These are phyloP conservation scores for Anodontia alba DNA, from an alignment of 2,888 invertebrate species.

Conservation along the genomic window DNA sequence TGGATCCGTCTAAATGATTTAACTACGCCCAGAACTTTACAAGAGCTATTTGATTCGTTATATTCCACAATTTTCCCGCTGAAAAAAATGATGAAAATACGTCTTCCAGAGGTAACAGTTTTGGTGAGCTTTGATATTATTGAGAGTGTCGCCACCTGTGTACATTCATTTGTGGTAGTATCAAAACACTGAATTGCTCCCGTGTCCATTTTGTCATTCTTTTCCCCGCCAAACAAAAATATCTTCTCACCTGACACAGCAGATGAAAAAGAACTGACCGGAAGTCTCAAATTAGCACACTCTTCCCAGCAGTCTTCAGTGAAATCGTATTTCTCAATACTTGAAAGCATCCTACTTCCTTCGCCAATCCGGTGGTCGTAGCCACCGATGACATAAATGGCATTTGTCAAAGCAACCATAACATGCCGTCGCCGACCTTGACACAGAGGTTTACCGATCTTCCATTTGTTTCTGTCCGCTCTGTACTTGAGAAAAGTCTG, in stretches of 20 bases:
- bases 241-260: constrained; percentile 75
- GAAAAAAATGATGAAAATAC: constrained; percentile 76
- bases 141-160: constrained; percentile 70
- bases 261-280: constrained; percentile 77
- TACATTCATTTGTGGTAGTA: constrained; percentile 67
- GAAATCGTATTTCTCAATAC: constrained; percentile 76
- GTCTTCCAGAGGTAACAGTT: constrained; percentile 72
- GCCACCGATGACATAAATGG: constrained; percentile 76
- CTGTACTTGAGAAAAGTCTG: constrained; percentile 72
- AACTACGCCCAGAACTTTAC: constrained; percentile 70
- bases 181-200: constrained; percentile 77
- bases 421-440: constrained; percentile 77
- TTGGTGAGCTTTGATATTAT: constrained; percentile 76
- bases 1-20: constrained; percentile 77
- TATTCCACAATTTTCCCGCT: constrained; percentile 77
- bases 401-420: constrained; percentile 74
- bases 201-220: constrained; percentile 76
- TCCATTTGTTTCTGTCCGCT: constrained; percentile 77
- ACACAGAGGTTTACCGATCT: constrained; percentile 69
- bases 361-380: constrained; percentile 76
- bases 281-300: constrained; percentile 67
- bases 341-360: constrained; percentile 72
- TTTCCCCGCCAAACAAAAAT: constrained; percentile 77
- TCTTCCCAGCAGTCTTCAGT: constrained; percentile 70
- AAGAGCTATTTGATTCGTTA: constrained; percentile 56